Conservation (phyloP, 1,140 invertebrate species). For the Matsumurasca onukii region DNA sequence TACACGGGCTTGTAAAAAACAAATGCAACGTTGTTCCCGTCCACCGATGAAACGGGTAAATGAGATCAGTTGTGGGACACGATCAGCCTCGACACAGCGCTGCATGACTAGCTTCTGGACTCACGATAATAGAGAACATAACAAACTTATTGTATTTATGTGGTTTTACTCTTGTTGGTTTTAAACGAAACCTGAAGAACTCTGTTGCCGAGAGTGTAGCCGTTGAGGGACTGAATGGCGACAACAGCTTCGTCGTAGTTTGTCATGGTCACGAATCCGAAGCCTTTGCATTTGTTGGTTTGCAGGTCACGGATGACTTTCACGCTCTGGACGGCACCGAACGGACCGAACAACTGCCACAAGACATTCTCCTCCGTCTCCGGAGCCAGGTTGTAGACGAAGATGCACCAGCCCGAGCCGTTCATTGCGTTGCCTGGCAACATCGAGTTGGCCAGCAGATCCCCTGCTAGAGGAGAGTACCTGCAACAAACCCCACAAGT, state of each 20-base stretch:
- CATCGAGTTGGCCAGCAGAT: constrained; percentile 85
- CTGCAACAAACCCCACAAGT: too few relatives aligned
- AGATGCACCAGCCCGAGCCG: constrained; percentile 95
- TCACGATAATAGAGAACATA: constrained; percentile 8
- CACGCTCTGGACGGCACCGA: constrained; percentile 97
- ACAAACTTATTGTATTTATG: constrained; percentile 57
- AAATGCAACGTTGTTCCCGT: not conserved
- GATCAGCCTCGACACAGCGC: constrained; percentile 38
- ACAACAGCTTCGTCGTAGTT: constrained; percentile 98
- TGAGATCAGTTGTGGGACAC: constrained; percentile 37
- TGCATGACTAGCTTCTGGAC: constrained; percentile 33
- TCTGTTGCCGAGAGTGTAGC: constrained; percentile 95
- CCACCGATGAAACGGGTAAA: constrained; percentile 1
- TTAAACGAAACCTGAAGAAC: constrained; percentile 99
- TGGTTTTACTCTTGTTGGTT: constrained; percentile 89
- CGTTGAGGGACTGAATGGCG: constrained; percentile 97
- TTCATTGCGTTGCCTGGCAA: constrained; percentile 79
- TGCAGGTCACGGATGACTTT: constrained; percentile 97
- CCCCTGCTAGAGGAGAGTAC: constrained; percentile 93
- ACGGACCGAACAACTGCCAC: constrained; percentile 98
- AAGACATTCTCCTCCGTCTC: constrained; percentile 98
- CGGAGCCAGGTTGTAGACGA: constrained; percentile 97
- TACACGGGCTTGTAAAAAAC: constrained; percentile 2
- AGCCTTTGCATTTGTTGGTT: constrained; percentile 99
- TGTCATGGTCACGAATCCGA: constrained; percentile 99